These are phyloP conservation scores for Bovichtus diacanthus DNA, from an alignment of 2,797 vertebrate species.

Conservation along the genomic window DNA sequence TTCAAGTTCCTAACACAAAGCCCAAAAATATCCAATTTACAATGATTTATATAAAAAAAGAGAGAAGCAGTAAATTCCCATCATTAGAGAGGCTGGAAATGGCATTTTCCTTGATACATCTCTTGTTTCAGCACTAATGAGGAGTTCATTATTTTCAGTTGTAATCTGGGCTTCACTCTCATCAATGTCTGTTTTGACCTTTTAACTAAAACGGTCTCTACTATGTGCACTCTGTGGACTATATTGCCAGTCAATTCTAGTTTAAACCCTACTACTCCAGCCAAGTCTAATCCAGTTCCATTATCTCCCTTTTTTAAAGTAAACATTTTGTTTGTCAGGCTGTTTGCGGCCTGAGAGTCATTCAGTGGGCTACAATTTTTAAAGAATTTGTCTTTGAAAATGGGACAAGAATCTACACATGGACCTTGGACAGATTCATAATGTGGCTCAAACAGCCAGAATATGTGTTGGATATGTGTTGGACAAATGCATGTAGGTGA, in stretches of 20 bases:
- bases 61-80: not conserved
- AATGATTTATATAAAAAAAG: not conserved
- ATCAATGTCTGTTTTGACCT: slow-evolving; percentile 11
- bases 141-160: not conserved
- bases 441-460: not conserved
- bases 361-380: slow-evolving; percentile 8
- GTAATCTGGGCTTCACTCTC: not conserved
- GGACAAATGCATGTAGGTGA: not conserved
- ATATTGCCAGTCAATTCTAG: slow-evolving; percentile 37
- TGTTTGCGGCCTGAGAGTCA: slow-evolving; percentile 10
- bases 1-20: not conserved
- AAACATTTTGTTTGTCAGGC: slow-evolving; percentile 40
- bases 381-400: slow-evolving; percentile 2
- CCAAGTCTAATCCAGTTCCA: slow-evolving; percentile 43
- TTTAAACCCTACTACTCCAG: slow-evolving; percentile 36
- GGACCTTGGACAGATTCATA: not conserved
- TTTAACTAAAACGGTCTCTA: not conserved
- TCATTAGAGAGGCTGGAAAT: not conserved
- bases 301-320: slow-evolving; percentile 61
- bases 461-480: not conserved
- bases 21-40: not conserved
- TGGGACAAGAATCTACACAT: not conserved
- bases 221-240: slow-evolving; percentile 4
- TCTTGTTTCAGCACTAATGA: not conserved
- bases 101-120: not conserved